A percentile compares a stretch with the other conserved stretches of the same genome.
phyloP scores from a whole-genome alignment of 2,797 vertebrate genomes.

The Salarias fasciatus region DNA sequence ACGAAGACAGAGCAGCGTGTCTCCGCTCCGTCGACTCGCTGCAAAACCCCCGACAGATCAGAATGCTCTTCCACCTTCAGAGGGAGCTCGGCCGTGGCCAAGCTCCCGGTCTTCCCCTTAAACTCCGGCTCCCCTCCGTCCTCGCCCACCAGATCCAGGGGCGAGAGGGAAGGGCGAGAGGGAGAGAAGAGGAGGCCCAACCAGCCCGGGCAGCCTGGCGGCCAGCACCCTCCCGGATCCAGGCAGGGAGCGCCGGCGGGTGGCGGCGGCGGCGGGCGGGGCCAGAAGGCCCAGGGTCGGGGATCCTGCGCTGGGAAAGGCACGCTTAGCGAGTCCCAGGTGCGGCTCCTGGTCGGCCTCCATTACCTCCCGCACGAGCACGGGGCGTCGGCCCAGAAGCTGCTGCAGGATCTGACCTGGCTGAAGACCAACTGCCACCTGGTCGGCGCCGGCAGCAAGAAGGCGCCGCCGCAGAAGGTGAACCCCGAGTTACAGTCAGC shows the following conservation, averaged over 20 bases:
- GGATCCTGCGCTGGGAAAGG: conserved; percentile 69
- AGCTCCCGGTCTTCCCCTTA: conserved; percentile 73
- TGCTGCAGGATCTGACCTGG: conserved; percentile 88
- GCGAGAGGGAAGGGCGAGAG: conserved; percentile 41
- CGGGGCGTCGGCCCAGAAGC: conserved; percentile 78
- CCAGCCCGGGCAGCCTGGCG: conserved; percentile 34
- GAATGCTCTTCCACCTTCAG: conserved; percentile 59
- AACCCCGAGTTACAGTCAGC: neutral
- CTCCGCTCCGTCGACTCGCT: conserved; percentile 54
- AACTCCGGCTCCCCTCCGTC: conserved; percentile 66
- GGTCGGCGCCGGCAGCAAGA: conserved; percentile 77
- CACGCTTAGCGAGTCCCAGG: conserved; percentile 80
- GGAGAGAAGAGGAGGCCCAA: conserved; percentile 45
- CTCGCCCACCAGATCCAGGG: conserved; percentile 59
- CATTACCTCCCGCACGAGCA: conserved; percentile 89
- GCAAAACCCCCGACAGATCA: conserved; percentile 69
- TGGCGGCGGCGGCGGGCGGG: conserved; percentile 36
- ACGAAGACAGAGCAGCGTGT: conserved; percentile 67
- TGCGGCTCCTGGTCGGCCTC: conserved; percentile 86
- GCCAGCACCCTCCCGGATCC: conserved; percentile 43
- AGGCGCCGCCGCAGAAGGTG: conserved; percentile 75
- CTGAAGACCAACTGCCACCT: conserved; percentile 84
- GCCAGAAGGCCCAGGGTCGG: conserved; percentile 65
- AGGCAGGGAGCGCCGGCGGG: conserved; percentile 37
- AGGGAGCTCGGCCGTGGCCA: conserved; percentile 57